Evolutionary conservation across 2,888 invertebrate genomes (phyloP).

Genomic region (Boloria selene): DNA sequence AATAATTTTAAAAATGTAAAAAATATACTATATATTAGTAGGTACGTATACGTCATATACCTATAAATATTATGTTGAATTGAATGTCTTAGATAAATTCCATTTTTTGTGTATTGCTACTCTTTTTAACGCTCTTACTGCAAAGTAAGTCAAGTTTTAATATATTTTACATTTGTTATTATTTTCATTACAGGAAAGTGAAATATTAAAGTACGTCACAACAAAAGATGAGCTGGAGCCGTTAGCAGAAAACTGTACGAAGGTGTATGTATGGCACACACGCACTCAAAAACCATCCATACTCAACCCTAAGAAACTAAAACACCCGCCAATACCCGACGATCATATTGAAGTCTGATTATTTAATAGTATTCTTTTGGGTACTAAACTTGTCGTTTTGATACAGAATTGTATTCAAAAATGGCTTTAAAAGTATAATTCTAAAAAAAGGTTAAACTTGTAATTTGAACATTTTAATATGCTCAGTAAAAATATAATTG

Average conservation of each 20-base stretch:
- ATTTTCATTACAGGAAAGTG: constrained; percentile 84
- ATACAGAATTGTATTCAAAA: neutral
- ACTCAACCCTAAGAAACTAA: constrained; percentile 84
- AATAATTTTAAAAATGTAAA: no score
- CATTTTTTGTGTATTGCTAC: no score
- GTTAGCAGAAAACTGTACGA: constrained; percentile 93
- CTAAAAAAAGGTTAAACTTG: no score
- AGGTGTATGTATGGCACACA: constrained; percentile 99
- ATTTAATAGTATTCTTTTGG: constrained; percentile 10
- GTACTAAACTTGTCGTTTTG: constrained; percentile 11
- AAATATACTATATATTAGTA: no score
- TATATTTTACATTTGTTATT: constrained; percentile 3
- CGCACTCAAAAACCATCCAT: constrained; percentile 94
- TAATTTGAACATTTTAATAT: no score
- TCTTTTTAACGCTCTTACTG: no score
- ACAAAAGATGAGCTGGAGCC: constrained; percentile 92
- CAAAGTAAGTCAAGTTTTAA: no score
- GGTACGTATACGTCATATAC: no score
- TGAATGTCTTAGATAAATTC: no score
- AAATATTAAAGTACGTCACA: constrained; percentile 89
- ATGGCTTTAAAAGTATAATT: neutral
- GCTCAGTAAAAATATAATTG: no score
- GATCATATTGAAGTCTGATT: constrained; percentile 69
- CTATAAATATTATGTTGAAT: no score
- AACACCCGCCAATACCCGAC: constrained; percentile 64